These are phyloP conservation scores for Meloe dianella DNA, from an alignment of 2,888 invertebrate species.

Conservation along the genomic window DNA sequence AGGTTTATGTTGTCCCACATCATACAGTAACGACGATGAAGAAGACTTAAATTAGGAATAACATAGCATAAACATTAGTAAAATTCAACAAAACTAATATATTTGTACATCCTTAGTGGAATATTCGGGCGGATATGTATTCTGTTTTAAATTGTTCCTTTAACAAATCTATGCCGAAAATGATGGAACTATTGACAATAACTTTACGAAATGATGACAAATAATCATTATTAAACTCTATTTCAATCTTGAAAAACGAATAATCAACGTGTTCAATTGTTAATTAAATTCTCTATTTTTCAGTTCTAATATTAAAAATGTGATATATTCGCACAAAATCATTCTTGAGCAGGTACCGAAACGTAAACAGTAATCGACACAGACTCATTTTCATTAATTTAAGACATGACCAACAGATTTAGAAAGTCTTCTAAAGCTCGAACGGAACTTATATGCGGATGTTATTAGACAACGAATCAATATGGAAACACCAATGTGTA, in stretches of 20 bases:
- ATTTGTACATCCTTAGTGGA: background rate
- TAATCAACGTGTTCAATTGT: conserved; percentile 21
- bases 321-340: conserved; percentile 42
- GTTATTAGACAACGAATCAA: too few species aligned
- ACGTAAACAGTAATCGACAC: background rate
- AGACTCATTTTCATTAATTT: conserved; percentile 13
- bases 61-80: background rate
- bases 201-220: conserved; percentile 12
- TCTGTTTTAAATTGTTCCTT: conserved; percentile 12
- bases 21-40: conserved; percentile 64
- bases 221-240: background rate
- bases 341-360: background rate
- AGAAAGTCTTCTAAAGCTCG: too few species aligned
- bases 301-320: conserved; percentile 29
- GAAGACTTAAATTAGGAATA: conserved; percentile 16
- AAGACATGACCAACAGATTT: too few species aligned
- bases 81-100: background rate
- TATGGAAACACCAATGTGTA: too few species aligned
- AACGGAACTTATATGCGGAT: too few species aligned
- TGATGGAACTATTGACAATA: conserved; percentile 29
- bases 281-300: conserved; percentile 19
- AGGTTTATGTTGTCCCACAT: conserved; percentile 79
- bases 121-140: conserved; percentile 18
- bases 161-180: conserved; percentile 16
- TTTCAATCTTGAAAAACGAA: background rate